Conservation (phyloP, 2,888 invertebrate genomes). For the Drosophila dives region DNA sequence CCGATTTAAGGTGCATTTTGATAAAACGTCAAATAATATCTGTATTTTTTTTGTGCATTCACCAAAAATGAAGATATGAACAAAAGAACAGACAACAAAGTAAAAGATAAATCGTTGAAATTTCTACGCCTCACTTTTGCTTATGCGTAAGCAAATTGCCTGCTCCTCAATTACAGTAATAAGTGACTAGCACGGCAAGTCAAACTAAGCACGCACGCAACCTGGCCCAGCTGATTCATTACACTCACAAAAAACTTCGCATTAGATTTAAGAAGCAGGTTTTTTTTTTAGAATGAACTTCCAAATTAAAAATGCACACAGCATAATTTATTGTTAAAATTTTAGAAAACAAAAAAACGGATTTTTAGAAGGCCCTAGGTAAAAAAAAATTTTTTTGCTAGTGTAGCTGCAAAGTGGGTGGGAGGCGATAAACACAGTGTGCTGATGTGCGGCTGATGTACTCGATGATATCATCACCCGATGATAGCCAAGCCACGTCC, state of each 20-base stretch:
- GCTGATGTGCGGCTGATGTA: slow-evolving; percentile 43
- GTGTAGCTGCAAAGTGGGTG: neutral
- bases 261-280: neutral
- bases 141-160: slow-evolving; percentile 27
- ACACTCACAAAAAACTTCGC: neutral
- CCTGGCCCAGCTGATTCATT: slow-evolving; percentile 33
- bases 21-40: neutral
- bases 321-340: too few species aligned
- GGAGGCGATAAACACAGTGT: neutral
- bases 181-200: slow-evolving; percentile 40
- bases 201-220: slow-evolving; percentile 56
- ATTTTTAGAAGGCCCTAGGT: too few species aligned
- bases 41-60: neutral
- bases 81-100: slow-evolving; percentile 2
- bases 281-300: neutral
- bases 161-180: slow-evolving; percentile 52
- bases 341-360: too few species aligned
- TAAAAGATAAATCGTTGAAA: neutral
- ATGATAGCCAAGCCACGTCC: neutral
- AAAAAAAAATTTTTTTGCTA: neutral
- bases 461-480: slow-evolving; percentile 51
- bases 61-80: neutral
- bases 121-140: slow-evolving; percentile 29
- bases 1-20: neutral
- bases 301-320: neutral